phyloP scores from a whole-genome alignment of 1,140 invertebrate species.

The Danaus plexippus region DNA sequence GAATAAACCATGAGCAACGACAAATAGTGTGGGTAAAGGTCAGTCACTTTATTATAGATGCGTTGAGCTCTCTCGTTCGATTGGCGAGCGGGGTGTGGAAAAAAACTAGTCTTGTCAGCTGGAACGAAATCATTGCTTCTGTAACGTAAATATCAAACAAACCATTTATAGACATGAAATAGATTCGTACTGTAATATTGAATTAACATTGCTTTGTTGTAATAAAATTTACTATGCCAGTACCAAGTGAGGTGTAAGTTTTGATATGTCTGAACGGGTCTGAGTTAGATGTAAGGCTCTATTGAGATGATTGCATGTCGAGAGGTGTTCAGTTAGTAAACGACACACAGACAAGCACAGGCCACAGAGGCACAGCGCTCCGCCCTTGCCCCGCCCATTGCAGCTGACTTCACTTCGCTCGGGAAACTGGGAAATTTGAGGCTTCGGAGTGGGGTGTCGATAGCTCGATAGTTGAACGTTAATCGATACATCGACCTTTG shows the following conservation, averaged over 20 bases:
- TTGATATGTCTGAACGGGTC: conserved; percentile 3
- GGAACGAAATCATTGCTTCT: conserved; percentile 10
- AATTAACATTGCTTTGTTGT: too few relatives aligned
- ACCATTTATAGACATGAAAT: not conserved
- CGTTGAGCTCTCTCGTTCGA: conserved; percentile 43
- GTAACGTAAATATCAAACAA: conserved; percentile 1
- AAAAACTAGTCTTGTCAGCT: conserved; percentile 18
- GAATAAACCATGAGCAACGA: conserved; percentile 61
- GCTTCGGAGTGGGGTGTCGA: conserved; percentile 14
- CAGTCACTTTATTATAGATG: conserved; percentile 51
- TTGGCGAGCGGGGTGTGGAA: conserved; percentile 22
- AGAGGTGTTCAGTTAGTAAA: not conserved
- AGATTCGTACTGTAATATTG: too few relatives aligned
- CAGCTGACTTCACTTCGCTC: conserved; percentile 47
- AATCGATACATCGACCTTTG: too few relatives aligned
- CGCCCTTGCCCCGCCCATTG: conserved; percentile 53
- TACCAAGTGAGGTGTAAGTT: too few relatives aligned
- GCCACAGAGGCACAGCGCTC: conserved; percentile 17
- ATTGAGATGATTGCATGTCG: not conserved
- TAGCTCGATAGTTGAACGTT: not conserved
- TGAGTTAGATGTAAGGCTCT: conserved; percentile 24
- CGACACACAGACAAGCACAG: conserved; percentile 1
- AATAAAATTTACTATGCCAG: not conserved
- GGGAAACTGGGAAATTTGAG: conserved; percentile 54
- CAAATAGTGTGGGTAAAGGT: conserved; percentile 62